phyloP scores from a whole-genome alignment of 2,888 invertebrate genomes.

The Coecobrya sp. region DNA sequence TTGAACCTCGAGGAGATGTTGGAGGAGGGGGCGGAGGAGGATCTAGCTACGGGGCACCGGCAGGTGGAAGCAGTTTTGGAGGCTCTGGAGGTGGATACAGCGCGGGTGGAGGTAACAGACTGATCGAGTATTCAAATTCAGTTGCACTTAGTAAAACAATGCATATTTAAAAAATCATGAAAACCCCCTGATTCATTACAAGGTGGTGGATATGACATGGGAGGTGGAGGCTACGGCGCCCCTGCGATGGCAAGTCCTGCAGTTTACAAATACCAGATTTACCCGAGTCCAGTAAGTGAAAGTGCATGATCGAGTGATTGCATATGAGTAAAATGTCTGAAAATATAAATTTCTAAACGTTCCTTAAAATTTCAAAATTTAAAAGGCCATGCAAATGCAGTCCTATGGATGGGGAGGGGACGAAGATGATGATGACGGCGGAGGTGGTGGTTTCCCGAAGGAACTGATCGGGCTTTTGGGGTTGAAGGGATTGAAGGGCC shows the following conservation, averaged over 20 bases:
- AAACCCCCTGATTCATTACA: not conserved
- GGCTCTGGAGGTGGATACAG: constrained; percentile 68
- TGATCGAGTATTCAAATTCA: too few relatives aligned
- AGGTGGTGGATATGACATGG: constrained; percentile 54
- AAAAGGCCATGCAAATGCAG: constrained; percentile 56
- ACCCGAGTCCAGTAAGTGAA: constrained; percentile 63
- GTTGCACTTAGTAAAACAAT: not conserved
- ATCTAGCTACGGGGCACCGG: constrained; percentile 14
- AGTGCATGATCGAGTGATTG: not conserved
- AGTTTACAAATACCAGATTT: constrained; percentile 69
- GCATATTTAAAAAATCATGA: not conserved
- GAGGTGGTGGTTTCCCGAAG: constrained; percentile 56
- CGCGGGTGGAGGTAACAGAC: constrained; percentile 49
- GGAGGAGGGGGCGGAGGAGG: constrained; percentile 42
- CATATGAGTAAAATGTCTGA: not conserved
- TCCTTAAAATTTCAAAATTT: not conserved
- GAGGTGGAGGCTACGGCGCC: constrained; percentile 55
- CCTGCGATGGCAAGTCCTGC: constrained; percentile 70
- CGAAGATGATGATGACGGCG: constrained; percentile 50
- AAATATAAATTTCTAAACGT: not conserved
- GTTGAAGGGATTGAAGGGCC: constrained; percentile 50
- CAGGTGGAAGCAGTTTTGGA: constrained; percentile 61
- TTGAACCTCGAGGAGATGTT: constrained; percentile 61
- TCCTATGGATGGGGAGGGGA: constrained; percentile 46
- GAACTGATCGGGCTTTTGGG: constrained; percentile 63